A percentile compares a stretch with the other conserved stretches of the same genome.
Conservation (phyloP, 2,888 invertebrate genomes). For the Tenthredo mesomela region DNA sequence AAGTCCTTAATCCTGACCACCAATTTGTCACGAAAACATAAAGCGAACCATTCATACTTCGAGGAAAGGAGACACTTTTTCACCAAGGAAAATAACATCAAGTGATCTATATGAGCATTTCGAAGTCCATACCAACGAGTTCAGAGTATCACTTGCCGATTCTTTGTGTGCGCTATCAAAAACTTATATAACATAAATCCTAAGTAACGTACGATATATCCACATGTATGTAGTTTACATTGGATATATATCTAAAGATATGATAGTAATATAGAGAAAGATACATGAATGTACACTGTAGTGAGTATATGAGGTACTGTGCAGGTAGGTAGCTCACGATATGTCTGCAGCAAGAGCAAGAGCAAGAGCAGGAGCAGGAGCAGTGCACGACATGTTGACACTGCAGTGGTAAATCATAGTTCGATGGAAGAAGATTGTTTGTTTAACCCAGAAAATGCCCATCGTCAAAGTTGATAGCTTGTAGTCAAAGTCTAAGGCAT, state of each 20-base stretch:
- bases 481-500: not conserved
- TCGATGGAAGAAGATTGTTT: slow-evolving; percentile 25
- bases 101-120: not conserved
- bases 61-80: not conserved
- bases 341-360: not conserved
- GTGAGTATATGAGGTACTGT: not conserved
- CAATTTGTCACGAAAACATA: not conserved
- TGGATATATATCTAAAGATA: not conserved
- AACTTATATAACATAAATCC: not conserved
- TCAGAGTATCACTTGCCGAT: not conserved
- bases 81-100: not conserved
- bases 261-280: not conserved
- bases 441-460: slow-evolving; percentile 36
- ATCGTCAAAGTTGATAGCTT: not conserved
- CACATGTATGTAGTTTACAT: not conserved
- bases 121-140: not conserved
- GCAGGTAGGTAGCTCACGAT: not conserved
- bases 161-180: not conserved
- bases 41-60: not conserved
- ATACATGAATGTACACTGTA: not conserved
- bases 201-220: not conserved
- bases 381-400: slow-evolving; percentile 38
- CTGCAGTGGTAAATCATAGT: slow-evolving; percentile 48
- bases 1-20: not conserved
- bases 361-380: not conserved